Base-by-base conservation (phyloP, 2,113 vertebrate species). In the Fukomys damarensis region DNA sequence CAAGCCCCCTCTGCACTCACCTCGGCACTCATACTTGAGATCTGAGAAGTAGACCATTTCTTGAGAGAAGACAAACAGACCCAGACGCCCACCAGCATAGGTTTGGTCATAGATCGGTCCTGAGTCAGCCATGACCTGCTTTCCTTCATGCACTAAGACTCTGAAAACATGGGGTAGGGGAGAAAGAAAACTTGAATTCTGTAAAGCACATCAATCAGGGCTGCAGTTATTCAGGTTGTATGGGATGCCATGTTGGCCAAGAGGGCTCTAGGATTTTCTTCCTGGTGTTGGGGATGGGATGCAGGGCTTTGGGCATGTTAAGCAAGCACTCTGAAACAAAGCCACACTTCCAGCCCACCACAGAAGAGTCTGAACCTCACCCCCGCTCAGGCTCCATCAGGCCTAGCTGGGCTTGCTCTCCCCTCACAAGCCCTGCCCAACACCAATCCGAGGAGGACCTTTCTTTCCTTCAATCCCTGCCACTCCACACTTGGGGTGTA, bases 41-140 rank as follows among this genome's bases (percentile, higher is more conserved):
- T 99, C 99, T 59, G 99, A 99, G 99, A 99, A 99, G 98, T 99
- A 99, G 92, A 99, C 99, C 98, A 99, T 99, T 94, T 99, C 99
- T 98, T 99, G 99, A 43, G 99, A 99, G 98, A 99, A 99, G 97
- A 99, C 99, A 96, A 99, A 99, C 94, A 99, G 98, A 65, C 99
- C 99, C 98, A 99, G 98, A 86, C 99, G 98, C 96, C 99, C 99
- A 28, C 99, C 99, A 2, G 99, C 99, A 80, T 99, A 99, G 0
- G 99, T 99, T 82, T 99, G 99, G 98, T 99, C 99, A 72, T 99
- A 99, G 96, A 99, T 94, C 0, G 99, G 99, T 63, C 99, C 99
- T 20, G 99, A 99, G 98, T 99, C 99, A 0, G 99, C 99, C 99
- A 99, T 99, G 93, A 99, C 99, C 98, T 99, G 99, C 93, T 99